Percentiles rank a stretch among this genome's conserved stretches.
Evolutionary conservation across 2,113 vertebrate genomes (phyloP).

Genomic region (Callopanchax toddi): DNA sequence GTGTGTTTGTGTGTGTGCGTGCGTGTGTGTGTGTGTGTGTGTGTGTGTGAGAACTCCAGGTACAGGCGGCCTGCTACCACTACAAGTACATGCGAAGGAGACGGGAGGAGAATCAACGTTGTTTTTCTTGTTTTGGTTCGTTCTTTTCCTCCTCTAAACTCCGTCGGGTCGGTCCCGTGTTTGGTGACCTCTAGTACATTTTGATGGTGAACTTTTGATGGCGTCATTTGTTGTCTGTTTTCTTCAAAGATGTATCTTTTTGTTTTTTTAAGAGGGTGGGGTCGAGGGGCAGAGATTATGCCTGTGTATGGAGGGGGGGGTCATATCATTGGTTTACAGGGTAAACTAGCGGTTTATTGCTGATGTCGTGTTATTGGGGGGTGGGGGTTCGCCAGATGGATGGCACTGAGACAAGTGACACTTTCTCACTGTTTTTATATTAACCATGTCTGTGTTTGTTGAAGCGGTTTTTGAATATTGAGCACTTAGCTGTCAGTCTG

Average conservation of each 20-base stretch:
- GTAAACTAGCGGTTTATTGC: constrained; percentile 72
- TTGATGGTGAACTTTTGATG: constrained; percentile 70
- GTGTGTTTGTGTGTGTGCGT: constrained; percentile 11
- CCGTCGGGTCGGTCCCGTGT: constrained; percentile 68
- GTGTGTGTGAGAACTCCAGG: constrained; percentile 28
- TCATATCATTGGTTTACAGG: constrained; percentile 82
- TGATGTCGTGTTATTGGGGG: constrained; percentile 53
- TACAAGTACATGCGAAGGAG: constrained; percentile 24
- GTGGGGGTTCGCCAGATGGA: constrained; percentile 52
- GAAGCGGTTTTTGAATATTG: constrained; percentile 69
- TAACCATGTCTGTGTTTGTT: constrained; percentile 76
- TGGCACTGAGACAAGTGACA: constrained; percentile 73
- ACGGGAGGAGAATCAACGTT: constrained; percentile 39
- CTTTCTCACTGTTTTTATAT: constrained; percentile 78
- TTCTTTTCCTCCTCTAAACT: constrained; percentile 54
- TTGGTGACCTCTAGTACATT: constrained; percentile 67
- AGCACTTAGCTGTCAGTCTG: constrained; percentile 77
- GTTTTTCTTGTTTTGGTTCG: constrained; percentile 41
- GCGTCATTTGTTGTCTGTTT: constrained; percentile 69
- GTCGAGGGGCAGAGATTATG: constrained; percentile 31
- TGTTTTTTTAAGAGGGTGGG: neutral
- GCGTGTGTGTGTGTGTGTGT: constrained; percentile 10
- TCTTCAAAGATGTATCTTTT: constrained; percentile 67
- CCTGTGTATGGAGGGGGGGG: constrained; percentile 20
- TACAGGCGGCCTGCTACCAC: constrained; percentile 53